Conservation (phyloP, 2,888 invertebrate species). For the Didymodactylos carnosus region DNA sequence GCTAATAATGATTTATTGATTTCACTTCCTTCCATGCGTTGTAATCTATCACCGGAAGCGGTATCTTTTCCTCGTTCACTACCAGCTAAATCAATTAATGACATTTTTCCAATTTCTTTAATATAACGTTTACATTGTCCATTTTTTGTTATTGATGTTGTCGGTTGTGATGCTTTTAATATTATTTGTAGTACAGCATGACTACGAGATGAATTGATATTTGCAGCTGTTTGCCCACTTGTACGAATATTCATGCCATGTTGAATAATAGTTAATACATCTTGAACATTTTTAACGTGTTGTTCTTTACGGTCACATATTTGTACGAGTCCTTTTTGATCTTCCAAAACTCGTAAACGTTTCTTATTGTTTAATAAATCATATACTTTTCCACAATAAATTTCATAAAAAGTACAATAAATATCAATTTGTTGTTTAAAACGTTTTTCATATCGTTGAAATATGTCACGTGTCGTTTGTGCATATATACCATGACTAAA, state of each 20-base stretch:
- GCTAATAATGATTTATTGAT: constrained; percentile 87
- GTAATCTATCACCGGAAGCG: constrained; percentile 79
- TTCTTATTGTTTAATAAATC: constrained; percentile 60
- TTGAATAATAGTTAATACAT: constrained; percentile 74
- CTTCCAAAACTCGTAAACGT: constrained; percentile 79
- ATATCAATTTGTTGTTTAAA: constrained; percentile 66
- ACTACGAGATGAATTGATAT: constrained; percentile 87
- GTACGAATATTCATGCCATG: constrained; percentile 41
- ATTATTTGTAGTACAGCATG: constrained; percentile 97
- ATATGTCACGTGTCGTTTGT: constrained; percentile 58
- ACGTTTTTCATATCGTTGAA: constrained; percentile 61
- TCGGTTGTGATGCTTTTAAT: constrained; percentile 34
- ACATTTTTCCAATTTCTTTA: constrained; percentile 70
- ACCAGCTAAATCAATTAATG: constrained; percentile 69
- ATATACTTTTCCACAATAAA: constrained; percentile 77
- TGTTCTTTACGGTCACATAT: constrained; percentile 85
- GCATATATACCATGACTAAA: constrained; percentile 1
- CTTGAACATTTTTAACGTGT: constrained; percentile 69
- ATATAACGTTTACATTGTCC: constrained; percentile 15
- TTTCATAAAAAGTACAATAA: constrained; percentile 82
- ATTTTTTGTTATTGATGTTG: constrained; percentile 51
- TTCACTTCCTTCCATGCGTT: constrained; percentile 83
- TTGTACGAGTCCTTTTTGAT: constrained; percentile 90
- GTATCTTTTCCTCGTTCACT: constrained; percentile 98
- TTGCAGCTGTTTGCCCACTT: constrained; percentile 88